Evolutionary conservation across 2,888 invertebrate genomes (phyloP), one percentile per base, ranked within the genome.

Genomic region (Fragum whitleyi): DNA sequence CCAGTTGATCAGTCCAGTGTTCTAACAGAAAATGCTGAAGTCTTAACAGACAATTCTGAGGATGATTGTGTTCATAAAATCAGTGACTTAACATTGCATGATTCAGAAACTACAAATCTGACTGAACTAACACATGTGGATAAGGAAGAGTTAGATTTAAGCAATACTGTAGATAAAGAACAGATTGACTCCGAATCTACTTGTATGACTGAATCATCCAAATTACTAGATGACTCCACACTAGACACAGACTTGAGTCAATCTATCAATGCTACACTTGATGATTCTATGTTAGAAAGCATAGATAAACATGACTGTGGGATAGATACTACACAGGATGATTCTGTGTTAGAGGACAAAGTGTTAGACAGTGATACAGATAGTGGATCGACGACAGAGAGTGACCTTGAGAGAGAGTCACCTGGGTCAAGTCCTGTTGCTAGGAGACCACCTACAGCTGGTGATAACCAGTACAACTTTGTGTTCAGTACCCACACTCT

Each of bases 401-500:
- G 61, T 51, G 77, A 77, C 47, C 29, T 68, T n/a, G 77, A 77
- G 11, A 14, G 42, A 16, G 79, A 83, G 55, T 61, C 61, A 3
- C 57, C 77, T 21, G 81, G 76, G 2, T 74, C 75, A 21, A 80
- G 79, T 67, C 85, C 79, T n/a, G 9, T 77, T 1, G 14, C 16
- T 6, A 51, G 61, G 36, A 70, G 59, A 47, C 62, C 32, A 36
- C 32, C 59, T 28, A 67, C 62, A 28, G 69, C 62, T 1, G 32
- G 53, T 19, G 74, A 81, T 62, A 77, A 83, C 69, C 80, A 83
- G 39, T 86, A 86, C 70, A 69, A 81, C 21, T 90, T 87, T 82
- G 69, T 76, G 28, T 94, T 94, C 86, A 82, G 90, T 23, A 80
- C 88, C 55, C 79, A 91, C 0, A 88, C 87, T 26, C 81, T 91